Evolutionary conservation across 2,888 invertebrate species (phyloP), one percentile per base, ranked within the genome.

Genomic region (Mamestra brassicae): DNA sequence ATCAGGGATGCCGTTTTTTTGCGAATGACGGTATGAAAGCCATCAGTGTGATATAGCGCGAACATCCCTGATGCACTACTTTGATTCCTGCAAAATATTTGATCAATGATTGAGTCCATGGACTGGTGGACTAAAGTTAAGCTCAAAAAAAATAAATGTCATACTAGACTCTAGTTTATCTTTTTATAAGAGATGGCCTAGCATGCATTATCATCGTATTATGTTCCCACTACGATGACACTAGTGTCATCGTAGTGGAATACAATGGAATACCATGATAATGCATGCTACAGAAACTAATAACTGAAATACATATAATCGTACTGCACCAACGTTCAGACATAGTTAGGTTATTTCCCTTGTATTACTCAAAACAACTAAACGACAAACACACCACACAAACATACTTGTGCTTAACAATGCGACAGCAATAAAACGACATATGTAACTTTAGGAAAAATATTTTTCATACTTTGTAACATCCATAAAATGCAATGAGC

Each of bases 401-500:
- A 8, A 26, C 45, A 36, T 38, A 26, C 13, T 52, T 45, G n/a
- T 52, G 5, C 0, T 61, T 6, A 26, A 50, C 7, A 63, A 57
- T 52, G 8, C 3, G 11, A 60, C 5, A 38, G 26, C 58, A 60
- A 54, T 60, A 60, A 60, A 68, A 67, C 2, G 7, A 36, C 34
- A 5, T 50, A 42, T 8, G n/a, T 54, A 2, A 58, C 57, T 50
- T 54, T 10, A 54, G 34, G 34, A 11, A 47, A 61, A 34, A 54
- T 42, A 78, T 54, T 68, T 52, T 67, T 38, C 26, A n/a, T 47
- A 17, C 69, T 61, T 54, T 78, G 47, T 78, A 34, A 42, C 34
- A 55, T 55, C 34, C 63, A 71, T 71, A 71, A 78, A 83, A 75
- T 83, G 64, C 75, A 75, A 71, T 69, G 58, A 79, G 34, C 34